These are phyloP conservation scores for Heterochromis multidens DNA, from an alignment of 2,113 vertebrate species.

Conservation along the genomic window DNA sequence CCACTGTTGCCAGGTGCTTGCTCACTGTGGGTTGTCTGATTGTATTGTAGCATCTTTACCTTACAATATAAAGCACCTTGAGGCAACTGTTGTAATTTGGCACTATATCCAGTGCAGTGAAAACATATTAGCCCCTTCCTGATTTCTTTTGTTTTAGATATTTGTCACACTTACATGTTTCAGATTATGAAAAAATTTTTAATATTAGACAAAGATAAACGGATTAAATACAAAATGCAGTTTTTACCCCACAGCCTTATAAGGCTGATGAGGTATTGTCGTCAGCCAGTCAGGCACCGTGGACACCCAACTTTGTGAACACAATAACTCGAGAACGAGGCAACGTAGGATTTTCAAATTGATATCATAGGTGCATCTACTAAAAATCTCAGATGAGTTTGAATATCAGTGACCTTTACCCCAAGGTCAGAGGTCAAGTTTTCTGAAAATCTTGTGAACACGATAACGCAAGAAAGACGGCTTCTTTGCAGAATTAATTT, in stretches of 20 bases:
- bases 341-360: no score
- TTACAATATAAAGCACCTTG: rapidly evolving
- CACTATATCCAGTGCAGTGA: background rate
- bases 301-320: no score
- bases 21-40: background rate
- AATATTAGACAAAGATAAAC: no score
- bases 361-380: no score
- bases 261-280: no score
- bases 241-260: background rate
- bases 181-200: background rate
- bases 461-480: no score
- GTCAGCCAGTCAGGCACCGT: no score
- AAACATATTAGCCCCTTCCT: background rate
- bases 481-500: background rate
- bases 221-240: no score
- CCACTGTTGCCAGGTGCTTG: background rate
- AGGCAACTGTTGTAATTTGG: background rate
- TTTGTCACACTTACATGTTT: background rate
- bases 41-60: background rate
- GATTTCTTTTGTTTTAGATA: background rate
- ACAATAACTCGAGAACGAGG: no score
- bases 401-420: no score
- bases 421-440: no score
- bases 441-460: background rate
- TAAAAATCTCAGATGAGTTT: no score